Evolutionary conservation across 2,888 invertebrate genomes (phyloP), one percentile per base, ranked within the genome.

Genomic region (Notocelia uddmanniana): DNA sequence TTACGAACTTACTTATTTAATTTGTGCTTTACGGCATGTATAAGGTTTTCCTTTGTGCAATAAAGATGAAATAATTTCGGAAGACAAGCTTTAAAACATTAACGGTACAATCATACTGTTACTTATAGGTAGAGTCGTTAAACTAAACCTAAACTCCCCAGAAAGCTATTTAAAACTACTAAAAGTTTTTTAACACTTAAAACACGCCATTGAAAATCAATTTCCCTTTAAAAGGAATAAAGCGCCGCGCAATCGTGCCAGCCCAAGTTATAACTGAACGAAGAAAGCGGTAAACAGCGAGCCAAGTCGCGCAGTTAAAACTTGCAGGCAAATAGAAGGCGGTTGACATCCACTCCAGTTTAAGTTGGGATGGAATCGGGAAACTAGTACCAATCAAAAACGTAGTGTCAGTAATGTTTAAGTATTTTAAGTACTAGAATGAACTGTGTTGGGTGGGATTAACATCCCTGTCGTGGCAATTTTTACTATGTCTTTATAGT

Each of bases 221-320:
- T 63, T 63, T 52, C 9, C 34, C 21, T 64, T 64, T 37, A 34
- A 21, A 37, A 54, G 34, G 21, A 54, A 54, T 54, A 37, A 64
- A 21, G 64, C 52, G 18, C 45, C 19, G 18, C 31, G 66, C 45
- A 52, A 54, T 26, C 19, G 48, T 60, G 19, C 34, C n/a, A 45
- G 31, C 66, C 21, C 19, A 66, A 71, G 66, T 67, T 66, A 59
- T 60, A 70, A 64, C 70, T 58, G 21, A 57, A 23, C 59, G 52
- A 45, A 66, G 64, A 37, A 48, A 55, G 52, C 19, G 41, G 69
- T 55, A 69, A 63, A 69, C 69, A 69, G 21, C 19, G 57, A 57
- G 69, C 63, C 69, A 60, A 72, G 67, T 72, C 68, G 34, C 18
- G 60, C 55, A 48, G 72, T 72, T 72, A 72, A 68, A 72, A 72